Evolutionary conservation across 2,113 vertebrate species (phyloP), one percentile per base, ranked within the genome.

Genomic region (Oncorhynchus clarkii): DNA sequence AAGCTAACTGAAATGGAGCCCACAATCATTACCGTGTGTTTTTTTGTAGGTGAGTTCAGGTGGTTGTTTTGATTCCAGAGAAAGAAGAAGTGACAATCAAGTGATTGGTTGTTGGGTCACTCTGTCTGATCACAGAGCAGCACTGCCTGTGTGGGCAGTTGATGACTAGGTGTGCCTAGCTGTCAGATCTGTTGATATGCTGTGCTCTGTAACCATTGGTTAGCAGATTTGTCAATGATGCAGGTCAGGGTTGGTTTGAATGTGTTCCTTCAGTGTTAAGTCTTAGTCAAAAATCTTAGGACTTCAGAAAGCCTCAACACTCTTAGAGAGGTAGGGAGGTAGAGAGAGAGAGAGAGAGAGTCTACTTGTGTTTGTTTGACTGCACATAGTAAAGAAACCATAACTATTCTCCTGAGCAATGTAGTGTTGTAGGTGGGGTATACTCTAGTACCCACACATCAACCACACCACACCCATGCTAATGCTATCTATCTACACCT

Each of bases 201-300:
- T 39, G 72, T 65, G 31, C 39, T 24, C 31, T 14, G 62, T 76
- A 29, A 78, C 29, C 64, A 3, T n/a, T 78, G 69, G 79, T 84
- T 70, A 80, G 67, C 78, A 64, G 76, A 66, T 81, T 54, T 72
- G 45, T 26, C 31, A 73, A 29, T 45, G 75, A 79, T 18, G 59
- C 59, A 73, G 73, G 70, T 79, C 74, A 73, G 11, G 74, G 49
- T 18, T 54, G 49, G 49, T 54, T 65, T 79, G 48, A 68, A 54
- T 27, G 64, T 31, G 65, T n/a, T 66, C 70, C 22, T 70, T 84
- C 72, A 20, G 69, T 27, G 4, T 64, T 31, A 73, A 75, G 76
- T 73, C 74, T 27, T 76, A 73, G 14, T 80, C 76, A 86, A 84
- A 88, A 75, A 85, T 39, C 18, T 3, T 87, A 85, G 86, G 81